Conservation (phyloP, 2,113 vertebrate species). For the Rhodinocichla rosea region DNA sequence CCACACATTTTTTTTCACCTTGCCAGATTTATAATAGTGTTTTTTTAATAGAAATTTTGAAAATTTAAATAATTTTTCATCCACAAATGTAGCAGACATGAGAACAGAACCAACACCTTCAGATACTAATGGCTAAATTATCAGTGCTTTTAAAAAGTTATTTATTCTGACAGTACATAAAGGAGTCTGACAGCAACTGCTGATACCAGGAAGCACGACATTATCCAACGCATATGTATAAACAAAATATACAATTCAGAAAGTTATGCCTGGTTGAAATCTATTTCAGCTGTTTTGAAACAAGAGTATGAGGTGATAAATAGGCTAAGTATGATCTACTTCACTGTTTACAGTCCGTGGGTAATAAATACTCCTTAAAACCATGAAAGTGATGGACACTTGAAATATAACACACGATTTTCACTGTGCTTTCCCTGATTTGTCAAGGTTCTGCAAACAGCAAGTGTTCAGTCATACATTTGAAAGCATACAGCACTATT, state of each 20-base stretch:
- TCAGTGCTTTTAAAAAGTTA: background rate
- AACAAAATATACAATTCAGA: background rate
- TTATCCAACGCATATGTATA: background rate
- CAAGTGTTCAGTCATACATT: background rate
- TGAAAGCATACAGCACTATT: background rate
- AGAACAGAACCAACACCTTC: background rate
- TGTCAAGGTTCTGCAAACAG: background rate
- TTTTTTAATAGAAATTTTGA: background rate
- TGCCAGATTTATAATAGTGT: background rate
- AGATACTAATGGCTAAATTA: background rate
- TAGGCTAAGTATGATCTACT: background rate
- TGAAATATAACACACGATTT: background rate
- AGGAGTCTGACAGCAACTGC: background rate
- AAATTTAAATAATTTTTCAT: background rate
- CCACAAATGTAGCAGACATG: background rate
- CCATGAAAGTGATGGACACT: background rate
- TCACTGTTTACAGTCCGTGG: background rate
- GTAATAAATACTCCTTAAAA: background rate
- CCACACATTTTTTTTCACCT: background rate
- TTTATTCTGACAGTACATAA: background rate
- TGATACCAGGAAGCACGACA: background rate
- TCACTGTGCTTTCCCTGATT: background rate
- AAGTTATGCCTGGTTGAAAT: background rate
- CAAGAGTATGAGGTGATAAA: background rate
- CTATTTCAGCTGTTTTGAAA: background rate